Evolutionary conservation across 2,888 invertebrate genomes (phyloP).

Genomic region (Nymphalis polychloros): DNA sequence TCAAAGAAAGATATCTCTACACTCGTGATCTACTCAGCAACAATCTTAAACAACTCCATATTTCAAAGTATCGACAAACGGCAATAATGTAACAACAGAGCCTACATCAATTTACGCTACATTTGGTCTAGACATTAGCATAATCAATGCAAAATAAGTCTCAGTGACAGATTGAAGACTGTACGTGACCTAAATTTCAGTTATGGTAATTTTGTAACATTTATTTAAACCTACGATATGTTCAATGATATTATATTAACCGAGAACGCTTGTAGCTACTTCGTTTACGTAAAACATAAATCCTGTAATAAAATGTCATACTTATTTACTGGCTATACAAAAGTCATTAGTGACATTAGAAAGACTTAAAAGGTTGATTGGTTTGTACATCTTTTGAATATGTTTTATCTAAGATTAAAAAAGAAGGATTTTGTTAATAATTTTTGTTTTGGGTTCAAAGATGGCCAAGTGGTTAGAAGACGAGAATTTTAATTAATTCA

Average conservation of each 20-base stretch:
- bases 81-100: conserved; percentile 2
- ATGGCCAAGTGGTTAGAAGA: too few relatives aligned
- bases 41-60: background rate
- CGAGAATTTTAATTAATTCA: too few relatives aligned
- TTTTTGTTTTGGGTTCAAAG: too few relatives aligned
- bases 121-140: conserved; percentile 33
- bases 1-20: conserved; percentile 1
- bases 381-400: background rate
- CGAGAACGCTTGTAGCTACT: conserved; percentile 4
- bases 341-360: conserved; percentile 15
- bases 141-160: conserved; percentile 24
- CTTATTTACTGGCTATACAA: conserved; percentile 15
- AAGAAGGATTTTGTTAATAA: too few relatives aligned
- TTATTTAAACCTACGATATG: conserved; percentile 16
- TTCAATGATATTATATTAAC: conserved; percentile 1
- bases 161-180: conserved; percentile 13
- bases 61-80: conserved; percentile 2
- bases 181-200: conserved; percentile 2
- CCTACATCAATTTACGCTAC: conserved; percentile 6
- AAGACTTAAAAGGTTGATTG: conserved; percentile 11
- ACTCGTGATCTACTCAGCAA: too few relatives aligned
- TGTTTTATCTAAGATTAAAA: background rate
- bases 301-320: background rate
- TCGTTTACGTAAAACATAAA: conserved; percentile 11
- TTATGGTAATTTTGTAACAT: conserved; percentile 24